Percentiles rank a stretch among this genome's conserved stretches.
Conservation (phyloP, 2,113 vertebrate species). For the Physeter macrocephalus region DNA sequence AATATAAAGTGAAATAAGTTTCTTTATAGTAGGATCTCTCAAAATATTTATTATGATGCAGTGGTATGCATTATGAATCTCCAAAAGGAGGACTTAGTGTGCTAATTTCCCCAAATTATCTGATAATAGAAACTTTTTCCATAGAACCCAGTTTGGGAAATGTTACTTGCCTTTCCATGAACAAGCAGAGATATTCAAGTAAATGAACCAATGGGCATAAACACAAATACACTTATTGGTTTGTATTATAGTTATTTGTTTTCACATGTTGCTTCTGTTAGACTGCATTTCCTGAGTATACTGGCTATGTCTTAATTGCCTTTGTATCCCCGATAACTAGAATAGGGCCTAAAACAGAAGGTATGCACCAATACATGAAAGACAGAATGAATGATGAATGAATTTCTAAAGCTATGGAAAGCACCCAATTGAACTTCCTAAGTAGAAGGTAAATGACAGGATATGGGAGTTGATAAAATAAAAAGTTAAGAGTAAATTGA, state of each 20-base stretch:
- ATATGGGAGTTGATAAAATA: background rate
- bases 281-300: background rate
- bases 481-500: slow-evolving; percentile 3
- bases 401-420: background rate
- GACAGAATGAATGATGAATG: background rate
- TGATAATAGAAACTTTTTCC: background rate
- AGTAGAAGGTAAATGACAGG: background rate
- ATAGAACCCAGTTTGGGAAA: background rate
- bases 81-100: background rate
- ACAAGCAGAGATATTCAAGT: background rate
- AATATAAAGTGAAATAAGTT: background rate
- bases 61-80: background rate
- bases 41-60: background rate
- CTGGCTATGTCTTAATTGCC: background rate
- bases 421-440: background rate
- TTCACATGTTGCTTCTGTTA: background rate
- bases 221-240: background rate
- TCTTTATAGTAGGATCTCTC: background rate
- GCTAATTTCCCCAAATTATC: background rate
- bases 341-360: background rate
- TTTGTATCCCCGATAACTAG: background rate
- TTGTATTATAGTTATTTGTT: background rate
- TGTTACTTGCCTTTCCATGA: background rate
- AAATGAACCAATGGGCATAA: background rate
- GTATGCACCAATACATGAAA: background rate